Percentiles rank a stretch among this genome's conserved stretches.
Evolutionary conservation across 2,888 invertebrate genomes (phyloP).

Genomic region (Latrodectus elegans): DNA sequence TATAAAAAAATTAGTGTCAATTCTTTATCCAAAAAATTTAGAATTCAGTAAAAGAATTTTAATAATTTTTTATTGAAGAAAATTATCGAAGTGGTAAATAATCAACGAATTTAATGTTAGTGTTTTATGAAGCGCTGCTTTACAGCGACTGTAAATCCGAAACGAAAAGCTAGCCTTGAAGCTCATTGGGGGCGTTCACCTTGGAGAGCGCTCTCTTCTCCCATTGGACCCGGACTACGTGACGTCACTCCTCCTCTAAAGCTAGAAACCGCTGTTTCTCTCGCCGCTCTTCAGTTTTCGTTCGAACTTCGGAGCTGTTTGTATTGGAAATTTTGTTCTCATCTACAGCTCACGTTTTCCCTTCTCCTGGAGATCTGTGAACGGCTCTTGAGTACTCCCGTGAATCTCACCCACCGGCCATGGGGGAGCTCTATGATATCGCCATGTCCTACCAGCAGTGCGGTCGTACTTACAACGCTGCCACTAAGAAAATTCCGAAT

Average conservation of each 20-base stretch:
- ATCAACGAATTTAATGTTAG: not conserved
- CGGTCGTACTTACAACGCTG: not conserved
- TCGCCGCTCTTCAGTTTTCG: constrained; percentile 22
- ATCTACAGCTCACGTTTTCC: not conserved
- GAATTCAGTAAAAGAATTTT: too few species aligned
- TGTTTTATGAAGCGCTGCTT: not conserved
- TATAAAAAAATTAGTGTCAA: too few species aligned
- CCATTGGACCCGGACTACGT: constrained; percentile 50
- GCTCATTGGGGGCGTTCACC: constrained; percentile 69
- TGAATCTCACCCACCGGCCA: not conserved
- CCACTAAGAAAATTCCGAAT: constrained; percentile 73
- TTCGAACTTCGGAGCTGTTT: not conserved
- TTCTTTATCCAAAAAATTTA: too few species aligned
- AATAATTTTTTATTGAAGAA: too few species aligned
- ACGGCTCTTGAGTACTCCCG: not conserved
- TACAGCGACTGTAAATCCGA: not conserved
- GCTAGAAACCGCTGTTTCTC: constrained; percentile 36
- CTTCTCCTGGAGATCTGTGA: not conserved
- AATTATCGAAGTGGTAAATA: too few species aligned
- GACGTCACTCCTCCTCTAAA: constrained; percentile 45
- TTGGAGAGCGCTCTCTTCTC: constrained; percentile 49
- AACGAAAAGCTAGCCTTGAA: constrained; percentile 62
- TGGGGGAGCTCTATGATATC: not conserved
- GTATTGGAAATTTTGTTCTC: not conserved
- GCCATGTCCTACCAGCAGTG: not conserved